Base-by-base conservation (phyloP, 2,888 invertebrate genomes). In the Agrypnus murinus region DNA sequence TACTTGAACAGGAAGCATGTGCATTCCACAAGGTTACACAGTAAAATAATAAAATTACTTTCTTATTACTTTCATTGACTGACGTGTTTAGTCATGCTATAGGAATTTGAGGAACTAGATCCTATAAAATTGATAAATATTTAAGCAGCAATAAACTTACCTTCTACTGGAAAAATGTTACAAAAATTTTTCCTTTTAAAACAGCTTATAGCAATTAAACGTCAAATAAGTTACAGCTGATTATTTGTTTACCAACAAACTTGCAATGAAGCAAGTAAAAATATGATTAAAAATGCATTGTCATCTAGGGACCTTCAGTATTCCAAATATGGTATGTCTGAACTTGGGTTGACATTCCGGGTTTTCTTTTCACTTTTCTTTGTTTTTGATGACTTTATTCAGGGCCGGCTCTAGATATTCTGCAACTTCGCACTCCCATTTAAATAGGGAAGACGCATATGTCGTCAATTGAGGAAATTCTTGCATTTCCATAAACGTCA, bases 191-290 rank as follows among this genome's bases (percentile, higher is more conserved):
- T n/a, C 65, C 65, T 55, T 64, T 45, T 3, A 40, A 65, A 66
- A 65, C 25, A 65, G 59, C 53, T 43, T 48, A 12, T 25, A 53
- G 59, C 45, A 60, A 55, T 55, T 43, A 45, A 73, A 63, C 64
- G 73, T 72, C 74, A 75, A 67, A 48, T 48, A 48, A 25, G 72
- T 65, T 65, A 60, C 75, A 76, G 76, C 76, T 76, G 76, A 75
- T 74, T 74, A 62, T 70, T 75, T 76, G 76, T 76, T 76, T 76
- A 76, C 75, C 75, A 76, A 75, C 75, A 76, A 73, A 66, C 36
- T 17, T 59, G 55, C 17, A n/a, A 38, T 8, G 25, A 62, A 59
- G 14, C 48, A 40, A 40, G 36, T 12, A 69, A 36, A 50, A 63
- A n/a, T 25, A 34, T 1, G n/a, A 19, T 34, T 46, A 50, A 53